Evolutionary conservation across 2,888 invertebrate genomes (phyloP).

Genomic region (Cryptocephalus primarius): DNA sequence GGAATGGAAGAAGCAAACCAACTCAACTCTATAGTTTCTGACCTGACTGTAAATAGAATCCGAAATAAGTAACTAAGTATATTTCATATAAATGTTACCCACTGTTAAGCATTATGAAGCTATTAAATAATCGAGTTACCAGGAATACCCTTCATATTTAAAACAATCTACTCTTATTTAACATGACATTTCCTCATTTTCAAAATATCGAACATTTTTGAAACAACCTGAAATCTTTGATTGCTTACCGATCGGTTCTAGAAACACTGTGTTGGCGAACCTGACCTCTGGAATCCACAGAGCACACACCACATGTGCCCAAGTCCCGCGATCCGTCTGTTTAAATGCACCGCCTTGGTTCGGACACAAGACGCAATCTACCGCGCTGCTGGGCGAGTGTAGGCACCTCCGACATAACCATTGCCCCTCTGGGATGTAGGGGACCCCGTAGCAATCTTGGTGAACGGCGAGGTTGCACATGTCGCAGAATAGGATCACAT

Average conservation of each 20-base stretch:
- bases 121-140: too few species aligned
- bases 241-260: slow-evolving; percentile 79
- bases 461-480: slow-evolving; percentile 99
- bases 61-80: too few species aligned
- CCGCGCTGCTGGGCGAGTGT: slow-evolving; percentile 90
- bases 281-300: slow-evolving; percentile 98
- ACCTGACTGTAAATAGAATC: too few species aligned
- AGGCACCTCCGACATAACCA: slow-evolving; percentile 91
- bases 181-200: too few species aligned
- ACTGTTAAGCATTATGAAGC: too few species aligned
- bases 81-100: too few species aligned
- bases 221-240: too few species aligned
- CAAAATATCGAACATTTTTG: too few species aligned
- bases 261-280: slow-evolving; percentile 94
- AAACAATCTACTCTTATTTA: too few species aligned
- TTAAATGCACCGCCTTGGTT: slow-evolving; percentile 98
- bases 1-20: too few species aligned
- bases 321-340: slow-evolving; percentile 87
- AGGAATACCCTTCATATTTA: too few species aligned
- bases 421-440: slow-evolving; percentile 53
- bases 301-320: slow-evolving; percentile 99
- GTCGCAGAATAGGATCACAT: slow-evolving; percentile 98
- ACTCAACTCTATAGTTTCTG: too few species aligned
- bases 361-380: slow-evolving; percentile 96
- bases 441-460: slow-evolving; percentile 96